A percentile compares a stretch with the other conserved stretches of the same genome.
Conservation (phyloP, 2,888 invertebrate genomes). For the Rhagophthalmus giganteus region DNA sequence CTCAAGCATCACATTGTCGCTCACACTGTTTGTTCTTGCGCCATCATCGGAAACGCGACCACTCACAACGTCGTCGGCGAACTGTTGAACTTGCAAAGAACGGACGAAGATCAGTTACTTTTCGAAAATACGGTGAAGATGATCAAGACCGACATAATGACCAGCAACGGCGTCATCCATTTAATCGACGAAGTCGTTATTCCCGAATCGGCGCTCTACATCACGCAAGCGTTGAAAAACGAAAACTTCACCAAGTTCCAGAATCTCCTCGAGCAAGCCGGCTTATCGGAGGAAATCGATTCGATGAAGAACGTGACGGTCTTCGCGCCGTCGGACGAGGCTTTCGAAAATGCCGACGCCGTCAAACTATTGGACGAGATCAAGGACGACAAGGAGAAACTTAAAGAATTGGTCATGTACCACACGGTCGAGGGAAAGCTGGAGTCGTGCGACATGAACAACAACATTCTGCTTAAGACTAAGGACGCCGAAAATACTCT, state of each 20-base stretch:
- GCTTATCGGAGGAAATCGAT: slow-evolving; percentile 60
- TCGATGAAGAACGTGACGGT: slow-evolving; percentile 64
- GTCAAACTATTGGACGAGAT: slow-evolving; percentile 52
- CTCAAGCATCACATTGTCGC: slow-evolving; percentile 69
- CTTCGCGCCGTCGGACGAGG: slow-evolving; percentile 67
- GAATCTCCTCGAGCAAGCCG: slow-evolving; percentile 59
- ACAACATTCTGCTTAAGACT: slow-evolving; percentile 60
- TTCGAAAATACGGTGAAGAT: slow-evolving; percentile 64
- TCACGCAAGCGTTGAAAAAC: slow-evolving; percentile 58
- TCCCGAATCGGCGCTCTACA: slow-evolving; percentile 60
- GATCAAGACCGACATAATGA: slow-evolving; percentile 64
- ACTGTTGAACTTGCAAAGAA: slow-evolving; percentile 57
- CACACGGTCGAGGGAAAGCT: slow-evolving; percentile 64
- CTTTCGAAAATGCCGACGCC: slow-evolving; percentile 58
- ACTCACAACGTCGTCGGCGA: slow-evolving; percentile 59
- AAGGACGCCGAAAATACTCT: slow-evolving; percentile 56
- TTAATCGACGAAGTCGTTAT: slow-evolving; percentile 67
- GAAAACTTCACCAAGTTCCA: slow-evolving; percentile 66
- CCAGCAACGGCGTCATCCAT: slow-evolving; percentile 74
- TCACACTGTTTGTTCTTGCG: slow-evolving; percentile 67
- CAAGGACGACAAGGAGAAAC: slow-evolving; percentile 53
- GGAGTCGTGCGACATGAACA: slow-evolving; percentile 60
- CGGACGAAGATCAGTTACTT: slow-evolving; percentile 58
- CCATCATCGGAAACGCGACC: slow-evolving; percentile 60
- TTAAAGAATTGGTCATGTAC: slow-evolving; percentile 64